Base-by-base conservation (phyloP, 1,140 invertebrate genomes). In the Propsilocerus akamusi region DNA sequence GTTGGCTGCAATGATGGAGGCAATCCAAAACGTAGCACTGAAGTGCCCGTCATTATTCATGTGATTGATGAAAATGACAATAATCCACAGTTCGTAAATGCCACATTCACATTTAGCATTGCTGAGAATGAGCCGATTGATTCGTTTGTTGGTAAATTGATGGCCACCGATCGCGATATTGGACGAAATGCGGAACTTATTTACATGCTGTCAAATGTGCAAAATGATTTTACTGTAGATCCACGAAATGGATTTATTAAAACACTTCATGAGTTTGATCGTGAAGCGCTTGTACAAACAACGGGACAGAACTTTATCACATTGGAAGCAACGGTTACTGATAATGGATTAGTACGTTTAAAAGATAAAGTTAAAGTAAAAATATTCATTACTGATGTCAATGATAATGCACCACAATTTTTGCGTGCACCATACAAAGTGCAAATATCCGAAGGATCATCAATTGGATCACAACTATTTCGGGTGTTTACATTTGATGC, bases 51-150 rank as follows among this genome's bases (percentile, higher is more conserved):
- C 0, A 79, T 91, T 2, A 81, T 98, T 37, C 85, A 94, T 59
- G 78, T 98, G 2, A 80, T 91, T 26, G 95, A 97, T 68, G 92
- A 92, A 64, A 97, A 98, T 64, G 94, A 98, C 64, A 97, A 97
- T 61, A 75, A 80, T 14, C 95, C 95, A 0, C 75, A 83, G 59
- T 91, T 91, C 61, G 81, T 76, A 1, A 92, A 92, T 57, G 76
- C 76, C 5, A 90, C 84, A 4, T 90, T 91, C 59, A 78, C 77
- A 32, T 90, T 92, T 59, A 80, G 76, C 61, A 75, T 93, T 5
- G 73, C 77, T n/a, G 90, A 94, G 69, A 93, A 93, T 62, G 85
- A 89, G 57, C 81, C 83, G 1, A 73, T 80, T 0, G 86, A 92
- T 63, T 86, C 86, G 0, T 92, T 90, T 64, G 85, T 96, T 4